Conservation (phyloP, 2,888 invertebrate species). For the Cataglyphis albicans region DNA sequence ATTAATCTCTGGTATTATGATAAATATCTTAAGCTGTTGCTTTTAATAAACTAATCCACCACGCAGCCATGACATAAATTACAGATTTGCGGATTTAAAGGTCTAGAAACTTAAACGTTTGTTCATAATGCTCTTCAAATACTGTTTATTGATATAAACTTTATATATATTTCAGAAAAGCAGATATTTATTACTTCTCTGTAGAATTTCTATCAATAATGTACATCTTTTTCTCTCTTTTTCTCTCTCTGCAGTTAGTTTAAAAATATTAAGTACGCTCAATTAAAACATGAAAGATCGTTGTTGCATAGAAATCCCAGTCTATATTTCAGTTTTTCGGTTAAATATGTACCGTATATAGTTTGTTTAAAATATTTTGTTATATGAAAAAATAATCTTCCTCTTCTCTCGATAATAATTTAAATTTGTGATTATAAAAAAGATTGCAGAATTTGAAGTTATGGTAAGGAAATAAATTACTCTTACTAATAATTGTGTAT, state of each 20-base stretch:
- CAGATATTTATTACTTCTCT: not conserved
- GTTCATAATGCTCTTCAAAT: not conserved
- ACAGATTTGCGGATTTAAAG: not conserved
- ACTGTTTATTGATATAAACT: not conserved
- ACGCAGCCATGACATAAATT: not conserved
- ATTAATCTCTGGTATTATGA: not conserved
- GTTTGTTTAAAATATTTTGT: not conserved
- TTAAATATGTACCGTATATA: too few relatives aligned
- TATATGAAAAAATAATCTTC: not conserved
- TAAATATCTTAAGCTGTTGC: not conserved
- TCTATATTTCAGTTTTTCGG: too few relatives aligned
- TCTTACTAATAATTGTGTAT: not conserved
- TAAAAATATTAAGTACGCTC: not conserved
- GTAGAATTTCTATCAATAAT: not conserved
- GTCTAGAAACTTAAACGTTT: not conserved
- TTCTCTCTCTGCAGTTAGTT: not conserved
- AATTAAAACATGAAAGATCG: too few relatives aligned
- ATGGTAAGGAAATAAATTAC: not conserved
- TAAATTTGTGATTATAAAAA: not conserved
- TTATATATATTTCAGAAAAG: not conserved
- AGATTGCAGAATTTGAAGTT: not conserved
- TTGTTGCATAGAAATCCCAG: too few relatives aligned
- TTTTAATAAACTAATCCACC: constrained; percentile 23
- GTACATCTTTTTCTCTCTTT: not conserved
- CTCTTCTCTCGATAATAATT: not conserved